Evolutionary conservation across 2,113 vertebrate species (phyloP), one percentile per base, ranked within the genome.

Genomic region (Barnardius zonarius): DNA sequence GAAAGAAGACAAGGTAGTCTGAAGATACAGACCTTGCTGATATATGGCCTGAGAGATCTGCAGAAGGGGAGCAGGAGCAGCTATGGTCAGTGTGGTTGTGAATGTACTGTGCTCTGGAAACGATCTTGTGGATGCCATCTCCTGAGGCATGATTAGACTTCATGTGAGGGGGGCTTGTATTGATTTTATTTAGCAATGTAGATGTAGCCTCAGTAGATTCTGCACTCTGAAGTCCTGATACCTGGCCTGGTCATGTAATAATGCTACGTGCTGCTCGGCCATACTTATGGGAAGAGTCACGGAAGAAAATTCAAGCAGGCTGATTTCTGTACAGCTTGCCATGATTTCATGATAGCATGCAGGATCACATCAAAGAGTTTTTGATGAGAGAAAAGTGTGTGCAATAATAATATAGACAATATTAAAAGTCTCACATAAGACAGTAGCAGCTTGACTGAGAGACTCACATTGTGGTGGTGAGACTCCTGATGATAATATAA

Each of bases 1-100:
- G 51, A 80, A 55, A 44, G 48, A 77, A 39, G 43, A 44, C 11
- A 73, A 22, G 22, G 7, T 7, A 62, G 17, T 52, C 44, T 66
- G 22, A 63, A 64, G 41, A 20, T 24, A 33, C 9, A 43, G 28
- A 75, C 3, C 10, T 18, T 85, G 19, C 15, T 66, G 49, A 41
- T 5, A 54, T 10, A 54, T 6, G 6, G 33, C 30, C 23, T 46
- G 51, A 37, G 35, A 43, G 13, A 19, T 62, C 30, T 66, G 35
- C 18, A 37, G 24, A 19, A 54, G 14, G 19, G 1, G 1, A 68
- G 20, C 10, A 81, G 16, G 35, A 78, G 10, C 22, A 55, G 18
- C n/a, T 74, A 0, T 24, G 51, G 14, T 33, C 74, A 9, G 5
- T 75, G 13, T 5, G 2, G 5, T 48, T 4, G 1, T 51, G 15